Conservation (phyloP, 1,140 invertebrate species). For the Monochamus saltuarius region DNA sequence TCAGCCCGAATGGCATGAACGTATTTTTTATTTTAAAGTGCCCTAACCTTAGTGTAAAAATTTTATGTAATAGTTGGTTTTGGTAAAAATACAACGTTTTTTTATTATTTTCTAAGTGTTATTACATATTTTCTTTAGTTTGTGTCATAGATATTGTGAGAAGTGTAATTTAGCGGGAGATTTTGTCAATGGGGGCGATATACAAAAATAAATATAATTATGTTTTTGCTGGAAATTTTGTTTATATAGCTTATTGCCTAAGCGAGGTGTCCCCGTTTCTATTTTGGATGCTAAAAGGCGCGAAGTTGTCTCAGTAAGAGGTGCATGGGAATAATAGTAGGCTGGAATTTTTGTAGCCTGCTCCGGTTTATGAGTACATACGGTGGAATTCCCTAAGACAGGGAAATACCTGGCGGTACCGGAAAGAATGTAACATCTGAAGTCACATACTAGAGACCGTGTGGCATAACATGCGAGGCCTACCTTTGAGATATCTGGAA, state of each 20-base stretch:
- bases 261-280: background rate
- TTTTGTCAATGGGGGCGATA: background rate
- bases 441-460: no score
- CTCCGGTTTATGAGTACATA: background rate
- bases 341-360: background rate
- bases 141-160: no score
- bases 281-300: background rate
- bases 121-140: no score
- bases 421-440: background rate
- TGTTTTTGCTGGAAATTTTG: background rate
- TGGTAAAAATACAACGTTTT: no score
- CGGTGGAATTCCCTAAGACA: constrained; percentile 24
- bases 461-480: background rate
- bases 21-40: no score
- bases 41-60: no score
- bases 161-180: background rate
- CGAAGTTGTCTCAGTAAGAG: background rate
- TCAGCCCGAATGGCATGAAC: no score
- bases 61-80: no score
- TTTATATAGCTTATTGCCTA: background rate
- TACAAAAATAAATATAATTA: background rate
- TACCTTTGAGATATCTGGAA: constrained; percentile 42
- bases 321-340: background rate
- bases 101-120: no score
- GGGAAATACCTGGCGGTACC: constrained; percentile 29